Conservation (phyloP, 2,888 invertebrate genomes). For the Xestia xanthographa region DNA sequence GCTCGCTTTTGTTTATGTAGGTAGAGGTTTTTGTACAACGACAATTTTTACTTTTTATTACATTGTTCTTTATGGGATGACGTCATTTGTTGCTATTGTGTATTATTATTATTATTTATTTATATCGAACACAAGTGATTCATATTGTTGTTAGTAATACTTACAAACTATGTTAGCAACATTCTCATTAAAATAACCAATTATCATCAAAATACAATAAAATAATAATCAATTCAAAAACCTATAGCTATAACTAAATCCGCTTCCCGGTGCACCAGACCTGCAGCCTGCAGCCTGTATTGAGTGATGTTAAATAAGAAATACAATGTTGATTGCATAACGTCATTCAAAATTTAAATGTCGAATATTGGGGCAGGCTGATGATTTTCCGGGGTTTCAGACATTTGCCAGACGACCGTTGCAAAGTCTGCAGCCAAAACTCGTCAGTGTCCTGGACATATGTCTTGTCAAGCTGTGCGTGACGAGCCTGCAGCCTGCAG, state of each 20-base stretch:
- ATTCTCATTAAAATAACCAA: no score
- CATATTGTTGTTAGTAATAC: no score
- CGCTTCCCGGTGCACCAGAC: no score
- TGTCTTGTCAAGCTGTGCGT: slow-evolving; percentile 35
- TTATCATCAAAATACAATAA: no score
- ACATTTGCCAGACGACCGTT: background rate
- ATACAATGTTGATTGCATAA: background rate
- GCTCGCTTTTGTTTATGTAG: slow-evolving; percentile 74
- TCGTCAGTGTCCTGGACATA: slow-evolving; percentile 24
- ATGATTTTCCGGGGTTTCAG: background rate
- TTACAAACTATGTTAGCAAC: no score
- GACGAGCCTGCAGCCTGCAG: slow-evolving; percentile 32
- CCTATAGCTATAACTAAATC: no score
- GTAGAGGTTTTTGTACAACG: slow-evolving; percentile 58
- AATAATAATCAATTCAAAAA: no score
- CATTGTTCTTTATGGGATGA: slow-evolving; percentile 54
- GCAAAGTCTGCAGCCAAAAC: slow-evolving; percentile 12
- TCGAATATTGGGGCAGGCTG: background rate
- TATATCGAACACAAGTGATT: no score
- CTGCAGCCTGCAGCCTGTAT: no score
- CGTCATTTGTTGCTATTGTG: slow-evolving; percentile 51
- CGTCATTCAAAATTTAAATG: background rate
- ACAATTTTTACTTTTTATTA: slow-evolving; percentile 56
- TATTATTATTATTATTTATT: background rate
- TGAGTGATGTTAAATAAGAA: slow-evolving; percentile 4